A percentile compares a stretch with the other conserved stretches of the same genome.
Evolutionary conservation across 2,797 vertebrate genomes (phyloP).

Genomic region (Cynopterus sphinx): DNA sequence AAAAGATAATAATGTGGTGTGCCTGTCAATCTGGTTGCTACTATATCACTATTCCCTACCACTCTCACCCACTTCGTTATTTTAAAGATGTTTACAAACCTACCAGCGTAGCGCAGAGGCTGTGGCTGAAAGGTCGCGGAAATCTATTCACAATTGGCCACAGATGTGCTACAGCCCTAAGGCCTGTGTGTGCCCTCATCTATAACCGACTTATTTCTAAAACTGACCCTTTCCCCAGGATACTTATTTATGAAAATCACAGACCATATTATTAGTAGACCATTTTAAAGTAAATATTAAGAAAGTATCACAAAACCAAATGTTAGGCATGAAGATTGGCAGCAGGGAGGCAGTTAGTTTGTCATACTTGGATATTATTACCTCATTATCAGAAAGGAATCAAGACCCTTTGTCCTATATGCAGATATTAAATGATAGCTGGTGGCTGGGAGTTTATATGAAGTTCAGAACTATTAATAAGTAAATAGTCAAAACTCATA

Average conservation of each 20-base stretch:
- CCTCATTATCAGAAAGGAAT: conserved; percentile 16
- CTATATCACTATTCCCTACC: neutral
- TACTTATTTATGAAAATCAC: conserved; percentile 42
- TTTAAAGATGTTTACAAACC: conserved; percentile 72
- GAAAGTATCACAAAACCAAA: neutral
- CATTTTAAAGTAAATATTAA: conserved; percentile 20
- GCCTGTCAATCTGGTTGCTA: neutral
- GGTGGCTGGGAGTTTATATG: neutral
- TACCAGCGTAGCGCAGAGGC: neutral
- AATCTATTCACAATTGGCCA: conserved; percentile 42
- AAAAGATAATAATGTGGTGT: neutral
- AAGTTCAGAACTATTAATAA: neutral
- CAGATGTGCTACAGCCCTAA: neutral
- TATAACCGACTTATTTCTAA: conserved; percentile 39
- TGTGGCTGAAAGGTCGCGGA: neutral
- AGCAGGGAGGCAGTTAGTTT: neutral
- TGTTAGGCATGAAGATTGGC: neutral
- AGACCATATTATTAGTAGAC: neutral
- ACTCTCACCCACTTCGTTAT: conserved; percentile 19
- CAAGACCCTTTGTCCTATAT: neutral
- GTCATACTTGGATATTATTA: neutral
- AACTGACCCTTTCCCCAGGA: neutral
- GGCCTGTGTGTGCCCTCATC: neutral
- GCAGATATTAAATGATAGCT: neutral
- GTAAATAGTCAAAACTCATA: neutral